Evolutionary conservation across 1,140 invertebrate species (phyloP), one percentile per base, ranked within the genome.

Genomic region (Trachelipus rathkii): DNA sequence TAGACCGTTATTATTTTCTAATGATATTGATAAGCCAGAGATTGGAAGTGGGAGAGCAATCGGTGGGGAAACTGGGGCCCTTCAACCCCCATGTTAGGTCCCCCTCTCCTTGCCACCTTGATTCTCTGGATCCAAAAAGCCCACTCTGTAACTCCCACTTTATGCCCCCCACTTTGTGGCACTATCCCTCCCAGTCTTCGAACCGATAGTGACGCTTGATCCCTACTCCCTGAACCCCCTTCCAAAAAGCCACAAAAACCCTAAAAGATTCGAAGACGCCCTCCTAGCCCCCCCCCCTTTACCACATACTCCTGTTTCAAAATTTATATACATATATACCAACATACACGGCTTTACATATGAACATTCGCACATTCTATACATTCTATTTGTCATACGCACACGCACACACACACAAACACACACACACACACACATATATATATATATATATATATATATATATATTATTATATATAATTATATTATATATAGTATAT

Each of bases 1-100:
- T 60, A 60, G 50, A 60, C 50, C 50, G 50, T 19, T 60, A 60
- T 60, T 60, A 60, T 60, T 60, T 60, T 60, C 50, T 60, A 60
- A 60, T 60, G 50, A 60, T 60, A 60, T 33, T 43, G 70, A 71
- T 71, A 71, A 71, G 70, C 70, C 24, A 71, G n/a, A n/a, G 70
- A 44, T 71, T 43, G 24, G 19, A 24, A 33, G 21, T n/a, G 43
- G 70, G 70, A 68, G 66, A 68, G 66, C 21, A 68, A 68, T 21
- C 19, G 33, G 11, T 21, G 15, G 19, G 66, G 66, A 6, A 6
- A 33, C 2, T 1, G 33, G 33, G 33, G 6, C 33, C n/a, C n/a
- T n/a, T n/a, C n/a, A n/a, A 9, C 46, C 46, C 46, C 46, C 46
- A 9, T 50, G 8, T 60, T 60, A 60, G 50, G 11, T 3, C 50